phyloP scores from a whole-genome alignment of 2,113 vertebrate genomes.

The Xenotilapia leptura region DNA sequence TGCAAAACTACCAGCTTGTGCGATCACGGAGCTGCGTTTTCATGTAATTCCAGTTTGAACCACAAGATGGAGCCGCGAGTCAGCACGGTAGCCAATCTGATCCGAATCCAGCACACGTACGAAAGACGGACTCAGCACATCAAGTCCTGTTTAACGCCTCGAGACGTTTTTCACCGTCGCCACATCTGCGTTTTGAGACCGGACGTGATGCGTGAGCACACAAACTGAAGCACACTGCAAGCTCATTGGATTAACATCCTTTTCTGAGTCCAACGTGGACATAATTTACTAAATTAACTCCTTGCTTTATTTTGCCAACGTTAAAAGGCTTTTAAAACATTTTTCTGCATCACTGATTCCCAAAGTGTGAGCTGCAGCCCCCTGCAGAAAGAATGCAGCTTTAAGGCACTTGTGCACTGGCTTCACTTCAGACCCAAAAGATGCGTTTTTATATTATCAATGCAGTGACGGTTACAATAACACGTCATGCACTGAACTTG shows the following conservation, averaged over 20 bases:
- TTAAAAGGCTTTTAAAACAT: not conserved
- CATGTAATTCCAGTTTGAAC: not conserved
- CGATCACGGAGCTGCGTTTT: not conserved
- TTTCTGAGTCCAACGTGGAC: not conserved
- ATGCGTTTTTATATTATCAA: rapidly evolving
- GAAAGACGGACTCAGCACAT: not conserved
- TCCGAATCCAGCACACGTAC: rapidly evolving
- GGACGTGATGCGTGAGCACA: not conserved
- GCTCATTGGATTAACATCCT: not conserved
- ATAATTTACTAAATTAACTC: not conserved
- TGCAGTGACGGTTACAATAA: not conserved
- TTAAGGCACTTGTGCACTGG: not conserved
- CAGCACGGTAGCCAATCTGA: not conserved
- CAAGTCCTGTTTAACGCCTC: not conserved
- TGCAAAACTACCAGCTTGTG: not conserved
- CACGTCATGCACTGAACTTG: not conserved
- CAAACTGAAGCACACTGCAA: not conserved
- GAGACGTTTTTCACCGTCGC: not conserved
- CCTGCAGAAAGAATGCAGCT: not conserved
- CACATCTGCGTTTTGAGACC: not conserved
- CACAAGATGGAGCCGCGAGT: not conserved
- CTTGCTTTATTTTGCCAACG: not conserved
- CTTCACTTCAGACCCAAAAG: not conserved
- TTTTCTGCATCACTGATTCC: not conserved
- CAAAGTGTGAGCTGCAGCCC: not conserved